phyloP scores from a whole-genome alignment of 2,888 invertebrate species.

The Metacarcinus magister region DNA sequence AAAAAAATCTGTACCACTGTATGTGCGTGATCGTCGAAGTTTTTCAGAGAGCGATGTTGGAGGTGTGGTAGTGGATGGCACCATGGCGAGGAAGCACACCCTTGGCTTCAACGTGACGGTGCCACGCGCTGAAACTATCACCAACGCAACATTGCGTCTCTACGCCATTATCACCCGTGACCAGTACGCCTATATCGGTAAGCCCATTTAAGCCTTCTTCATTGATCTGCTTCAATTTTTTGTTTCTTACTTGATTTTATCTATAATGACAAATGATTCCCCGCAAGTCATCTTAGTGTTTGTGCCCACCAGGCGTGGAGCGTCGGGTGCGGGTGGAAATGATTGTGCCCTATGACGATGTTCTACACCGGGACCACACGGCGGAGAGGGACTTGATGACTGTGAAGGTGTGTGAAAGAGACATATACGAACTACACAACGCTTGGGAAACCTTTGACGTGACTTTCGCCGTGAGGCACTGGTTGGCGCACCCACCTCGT shows the following conservation, averaged over 20 bases:
- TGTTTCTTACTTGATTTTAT: background rate
- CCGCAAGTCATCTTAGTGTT: background rate
- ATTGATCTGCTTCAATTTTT: background rate
- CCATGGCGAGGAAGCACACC: slow-evolving; percentile 37
- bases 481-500: slow-evolving; percentile 58
- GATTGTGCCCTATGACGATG: background rate
- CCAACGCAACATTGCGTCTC: slow-evolving; percentile 67
- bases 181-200: slow-evolving; percentile 76
- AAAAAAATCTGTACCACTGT: background rate
- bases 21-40: background rate
- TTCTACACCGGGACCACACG: background rate
- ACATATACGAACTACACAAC: slow-evolving; percentile 73
- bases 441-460: slow-evolving; percentile 80
- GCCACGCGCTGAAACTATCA: slow-evolving; percentile 67
- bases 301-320: slow-evolving; percentile 67
- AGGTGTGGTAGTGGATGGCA: background rate
- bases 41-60: background rate
- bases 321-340: slow-evolving; percentile 72
- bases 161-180: slow-evolving; percentile 72
- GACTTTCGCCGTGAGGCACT: slow-evolving; percentile 71
- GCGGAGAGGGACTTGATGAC: background rate
- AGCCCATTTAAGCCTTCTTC: background rate
- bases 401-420: slow-evolving; percentile 66
- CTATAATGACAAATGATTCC: background rate
- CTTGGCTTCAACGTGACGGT: slow-evolving; percentile 72